phyloP scores from a whole-genome alignment of 2,113 vertebrate species.

The Clarias gariepinus region DNA sequence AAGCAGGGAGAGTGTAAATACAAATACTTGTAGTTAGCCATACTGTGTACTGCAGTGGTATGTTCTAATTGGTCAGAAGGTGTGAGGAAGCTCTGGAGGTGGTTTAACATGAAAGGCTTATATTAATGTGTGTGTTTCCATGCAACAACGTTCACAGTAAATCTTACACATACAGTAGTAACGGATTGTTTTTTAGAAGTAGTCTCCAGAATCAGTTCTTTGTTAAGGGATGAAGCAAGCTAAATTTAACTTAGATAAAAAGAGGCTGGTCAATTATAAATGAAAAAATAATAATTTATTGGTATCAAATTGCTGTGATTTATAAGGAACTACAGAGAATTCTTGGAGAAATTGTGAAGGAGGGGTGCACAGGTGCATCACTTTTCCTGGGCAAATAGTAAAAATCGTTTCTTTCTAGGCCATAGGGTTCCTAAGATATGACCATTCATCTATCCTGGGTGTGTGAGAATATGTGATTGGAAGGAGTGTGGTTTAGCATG shows the following conservation, averaged over 20 bases:
- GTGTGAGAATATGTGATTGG: no score
- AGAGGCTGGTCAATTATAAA: not conserved
- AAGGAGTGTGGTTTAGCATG: no score
- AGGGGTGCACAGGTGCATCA: no score
- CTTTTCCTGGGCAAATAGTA: no score
- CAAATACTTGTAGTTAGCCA: constrained; percentile 11
- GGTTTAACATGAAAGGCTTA: not conserved
- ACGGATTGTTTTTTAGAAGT: not conserved
- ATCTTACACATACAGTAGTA: not conserved
- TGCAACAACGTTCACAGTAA: not conserved
- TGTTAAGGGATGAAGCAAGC: not conserved
- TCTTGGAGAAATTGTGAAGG: no score
- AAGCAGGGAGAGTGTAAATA: not conserved
- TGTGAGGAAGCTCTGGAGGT: not conserved
- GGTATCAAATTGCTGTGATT: not conserved
- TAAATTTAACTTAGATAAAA: not conserved
- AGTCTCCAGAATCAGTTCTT: not conserved
- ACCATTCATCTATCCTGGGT: no score
- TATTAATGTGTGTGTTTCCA: not conserved
- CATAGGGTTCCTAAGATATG: no score
- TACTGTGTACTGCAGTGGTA: not conserved
- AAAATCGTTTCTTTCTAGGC: no score
- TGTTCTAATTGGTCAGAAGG: not conserved
- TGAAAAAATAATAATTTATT: not conserved
- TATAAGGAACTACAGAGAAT: not conserved